Conservation (phyloP, 2,797 vertebrate genomes). For the Mus minutoides region DNA sequence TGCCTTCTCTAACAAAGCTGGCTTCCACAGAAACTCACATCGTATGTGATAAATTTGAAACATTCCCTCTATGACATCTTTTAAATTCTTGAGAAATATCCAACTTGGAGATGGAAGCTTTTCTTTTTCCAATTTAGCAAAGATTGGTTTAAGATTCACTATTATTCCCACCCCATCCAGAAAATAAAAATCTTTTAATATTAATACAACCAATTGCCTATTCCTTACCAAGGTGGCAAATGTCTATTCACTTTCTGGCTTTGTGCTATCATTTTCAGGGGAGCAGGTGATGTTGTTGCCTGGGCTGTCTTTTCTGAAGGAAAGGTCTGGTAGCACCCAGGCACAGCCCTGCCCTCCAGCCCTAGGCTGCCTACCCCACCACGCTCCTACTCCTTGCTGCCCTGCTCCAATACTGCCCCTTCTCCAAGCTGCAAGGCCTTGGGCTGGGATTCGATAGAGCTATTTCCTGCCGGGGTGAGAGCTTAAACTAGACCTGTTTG, state of each 20-base stretch:
- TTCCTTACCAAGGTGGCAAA: conserved; percentile 25
- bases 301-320: background rate
- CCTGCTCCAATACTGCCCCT: too few relatives aligned
- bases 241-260: background rate
- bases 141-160: background rate
- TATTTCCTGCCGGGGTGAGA: background rate
- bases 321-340: background rate
- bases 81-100: conserved; percentile 30
- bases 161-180: background rate
- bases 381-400: background rate
- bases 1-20: conserved; percentile 29
- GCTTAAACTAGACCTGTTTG: background rate
- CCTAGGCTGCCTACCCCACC: background rate
- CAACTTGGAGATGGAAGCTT: background rate
- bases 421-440: background rate
- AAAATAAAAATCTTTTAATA: background rate
- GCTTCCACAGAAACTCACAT: conserved; percentile 51
- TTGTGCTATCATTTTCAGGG: background rate
- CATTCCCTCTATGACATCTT: conserved; percentile 14
- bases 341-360: accelerated
- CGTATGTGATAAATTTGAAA: background rate
- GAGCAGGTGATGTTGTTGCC: accelerated
- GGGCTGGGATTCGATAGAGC: too few relatives aligned
- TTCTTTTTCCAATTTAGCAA: background rate
- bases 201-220: background rate